Evolutionary conservation across 1,140 invertebrate species (phyloP).

Genomic region (Cylas formicarius): DNA sequence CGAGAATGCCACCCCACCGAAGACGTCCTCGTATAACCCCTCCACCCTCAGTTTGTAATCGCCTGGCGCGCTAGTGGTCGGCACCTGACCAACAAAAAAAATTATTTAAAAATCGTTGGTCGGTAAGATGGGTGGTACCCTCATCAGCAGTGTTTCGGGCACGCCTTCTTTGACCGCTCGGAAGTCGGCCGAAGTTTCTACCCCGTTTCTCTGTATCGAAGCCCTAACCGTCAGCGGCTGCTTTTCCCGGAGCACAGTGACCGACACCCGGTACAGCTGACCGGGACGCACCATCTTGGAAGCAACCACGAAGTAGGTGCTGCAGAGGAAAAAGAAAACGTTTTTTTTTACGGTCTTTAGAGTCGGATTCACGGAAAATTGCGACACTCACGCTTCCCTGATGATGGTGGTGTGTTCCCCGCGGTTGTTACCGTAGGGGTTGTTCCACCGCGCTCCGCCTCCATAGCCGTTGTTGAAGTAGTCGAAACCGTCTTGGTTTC

Average conservation of each 20-base stretch:
- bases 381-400: slow-evolving; percentile 31
- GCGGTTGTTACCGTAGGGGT: slow-evolving; percentile 23
- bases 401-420: slow-evolving; percentile 37
- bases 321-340: slow-evolving; percentile 36
- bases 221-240: slow-evolving; percentile 71
- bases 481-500: slow-evolving; percentile 5
- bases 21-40: slow-evolving; percentile 75
- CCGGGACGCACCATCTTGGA: slow-evolving; percentile 79
- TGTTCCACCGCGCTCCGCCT: slow-evolving; percentile 5
- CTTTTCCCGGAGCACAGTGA: slow-evolving; percentile 65
- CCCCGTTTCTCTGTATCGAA: slow-evolving; percentile 78
- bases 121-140: slow-evolving; percentile 42
- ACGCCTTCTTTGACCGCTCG: slow-evolving; percentile 71
- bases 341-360: background rate
- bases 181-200: slow-evolving; percentile 71
- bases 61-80: slow-evolving; percentile 71
- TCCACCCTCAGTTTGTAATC: slow-evolving; percentile 82
- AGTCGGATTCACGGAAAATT: slow-evolving; percentile 5
- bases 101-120: slow-evolving; percentile 4
- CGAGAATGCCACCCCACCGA: slow-evolving; percentile 75
- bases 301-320: slow-evolving; percentile 81
- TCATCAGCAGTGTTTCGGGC: slow-evolving; percentile 75
- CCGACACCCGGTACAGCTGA: slow-evolving; percentile 76
- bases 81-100: slow-evolving; percentile 52
- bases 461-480: background rate